Percentiles rank a stretch among this genome's conserved stretches.
These are phyloP conservation scores for Drosophila maculinotata DNA, from an alignment of 2,888 invertebrate species.

Conservation along the genomic window DNA sequence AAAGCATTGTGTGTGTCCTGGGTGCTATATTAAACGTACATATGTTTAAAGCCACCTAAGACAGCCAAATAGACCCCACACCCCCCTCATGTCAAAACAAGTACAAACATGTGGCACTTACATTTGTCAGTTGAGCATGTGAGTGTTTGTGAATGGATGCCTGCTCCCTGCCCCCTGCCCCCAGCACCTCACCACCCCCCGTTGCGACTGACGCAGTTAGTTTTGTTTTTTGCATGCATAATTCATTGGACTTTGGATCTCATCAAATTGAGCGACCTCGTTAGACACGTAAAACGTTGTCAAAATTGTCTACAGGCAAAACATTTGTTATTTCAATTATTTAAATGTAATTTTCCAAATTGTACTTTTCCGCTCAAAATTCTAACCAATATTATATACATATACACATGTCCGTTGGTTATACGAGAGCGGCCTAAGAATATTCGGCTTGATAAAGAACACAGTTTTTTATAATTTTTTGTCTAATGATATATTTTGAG, in stretches of 20 bases:
- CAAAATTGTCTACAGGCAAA: conserved; percentile 66
- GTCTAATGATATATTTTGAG: no score
- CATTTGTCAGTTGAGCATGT: conserved; percentile 57
- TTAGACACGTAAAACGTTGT: conserved; percentile 59
- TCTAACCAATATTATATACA: conserved; percentile 28
- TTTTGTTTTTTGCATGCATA: conserved; percentile 60
- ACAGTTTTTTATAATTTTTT: no score
- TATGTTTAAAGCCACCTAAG: conserved; percentile 67
- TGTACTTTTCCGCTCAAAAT: conserved; percentile 49
- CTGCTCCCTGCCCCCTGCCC: not conserved
- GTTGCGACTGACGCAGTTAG: conserved; percentile 28
- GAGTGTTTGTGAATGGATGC: conserved; percentile 30
- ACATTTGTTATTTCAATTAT: conserved; percentile 77
- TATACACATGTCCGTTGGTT: conserved; percentile 2
- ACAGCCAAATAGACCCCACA: conserved; percentile 17
- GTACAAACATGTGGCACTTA: conserved; percentile 71
- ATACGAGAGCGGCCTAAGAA: conserved; percentile 7
- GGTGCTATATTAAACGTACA: conserved; percentile 77
- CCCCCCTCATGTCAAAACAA: conserved; percentile 52
- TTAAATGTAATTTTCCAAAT: conserved; percentile 76
- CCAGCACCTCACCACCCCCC: not conserved
- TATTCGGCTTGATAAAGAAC: not conserved
- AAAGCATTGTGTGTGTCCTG: conserved; percentile 44
- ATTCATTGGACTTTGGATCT: conserved; percentile 66
- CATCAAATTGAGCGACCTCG: conserved; percentile 76